phyloP scores from a whole-genome alignment of 2,797 vertebrate genomes.

The Potorous gilbertii region DNA sequence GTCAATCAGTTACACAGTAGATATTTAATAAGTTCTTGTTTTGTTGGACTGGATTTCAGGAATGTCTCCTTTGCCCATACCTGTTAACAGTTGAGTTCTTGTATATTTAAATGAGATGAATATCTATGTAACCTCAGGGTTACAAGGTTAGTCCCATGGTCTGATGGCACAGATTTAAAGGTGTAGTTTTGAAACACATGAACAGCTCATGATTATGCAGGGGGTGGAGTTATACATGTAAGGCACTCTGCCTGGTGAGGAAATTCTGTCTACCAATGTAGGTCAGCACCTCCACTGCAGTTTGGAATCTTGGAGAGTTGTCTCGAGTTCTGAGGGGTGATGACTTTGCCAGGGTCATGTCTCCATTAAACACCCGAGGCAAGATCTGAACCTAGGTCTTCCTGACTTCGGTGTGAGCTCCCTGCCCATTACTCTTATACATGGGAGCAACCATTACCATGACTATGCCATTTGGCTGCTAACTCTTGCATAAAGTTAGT shows the following conservation, averaged over 20 bases:
- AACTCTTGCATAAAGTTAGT: conserved; percentile 34
- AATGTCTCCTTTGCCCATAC: neutral
- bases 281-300: neutral
- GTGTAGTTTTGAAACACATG: neutral
- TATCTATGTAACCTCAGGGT: neutral
- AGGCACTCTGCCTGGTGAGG: neutral
- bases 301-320: neutral
- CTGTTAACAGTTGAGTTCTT: neutral
- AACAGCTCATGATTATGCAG: neutral
- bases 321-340: neutral
- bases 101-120: neutral
- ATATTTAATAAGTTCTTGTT: neutral
- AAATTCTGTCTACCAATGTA: neutral
- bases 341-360: neutral
- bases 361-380: neutral
- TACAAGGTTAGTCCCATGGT: neutral
- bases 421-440: too few species aligned
- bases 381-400: neutral
- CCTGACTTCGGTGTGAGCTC: neutral
- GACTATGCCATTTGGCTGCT: neutral
- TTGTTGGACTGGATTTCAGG: neutral
- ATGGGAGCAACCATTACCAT: neutral
- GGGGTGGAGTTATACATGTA: neutral
- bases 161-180: neutral
- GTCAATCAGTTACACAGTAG: neutral